Conservation (phyloP, 2,888 invertebrate species). For the Hypolimnas misippus region DNA sequence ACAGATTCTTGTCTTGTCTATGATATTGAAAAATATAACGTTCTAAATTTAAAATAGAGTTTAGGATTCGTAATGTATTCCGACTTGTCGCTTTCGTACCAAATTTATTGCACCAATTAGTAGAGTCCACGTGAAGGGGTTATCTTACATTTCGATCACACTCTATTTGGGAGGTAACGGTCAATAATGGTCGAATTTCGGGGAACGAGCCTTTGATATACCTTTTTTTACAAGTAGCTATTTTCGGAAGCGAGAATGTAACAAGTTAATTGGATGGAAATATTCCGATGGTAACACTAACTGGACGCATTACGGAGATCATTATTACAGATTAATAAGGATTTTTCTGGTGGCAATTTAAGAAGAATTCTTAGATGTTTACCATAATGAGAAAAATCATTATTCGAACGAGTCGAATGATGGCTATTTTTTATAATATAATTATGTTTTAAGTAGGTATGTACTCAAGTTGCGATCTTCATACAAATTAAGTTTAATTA, state of each 20-base stretch:
- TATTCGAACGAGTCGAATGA: slow-evolving; percentile 17
- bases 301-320: slow-evolving; percentile 61
- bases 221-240: slow-evolving; percentile 63
- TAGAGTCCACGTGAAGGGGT: slow-evolving; percentile 75
- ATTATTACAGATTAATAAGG: slow-evolving; percentile 65
- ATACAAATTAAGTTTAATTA: slow-evolving; percentile 69
- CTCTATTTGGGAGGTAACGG: slow-evolving; percentile 82
- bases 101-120: slow-evolving; percentile 84
- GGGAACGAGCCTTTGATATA: slow-evolving; percentile 63
- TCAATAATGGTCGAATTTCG: slow-evolving; percentile 79
- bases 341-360: slow-evolving; percentile 40
- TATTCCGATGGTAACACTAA: slow-evolving; percentile 68
- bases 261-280: slow-evolving; percentile 81
- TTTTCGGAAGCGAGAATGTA: slow-evolving; percentile 81
- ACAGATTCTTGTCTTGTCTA: slow-evolving; percentile 55
- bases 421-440: slow-evolving; percentile 38
- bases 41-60: slow-evolving; percentile 64
- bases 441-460: slow-evolving; percentile 45
- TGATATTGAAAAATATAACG: slow-evolving; percentile 36
- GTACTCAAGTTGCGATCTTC: slow-evolving; percentile 47
- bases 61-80: slow-evolving; percentile 53
- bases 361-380: slow-evolving; percentile 34
- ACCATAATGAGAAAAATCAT: slow-evolving; percentile 36
- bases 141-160: slow-evolving; percentile 71
- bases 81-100: slow-evolving; percentile 65